phyloP scores from a whole-genome alignment of 1,140 invertebrate genomes.

The Sitodiplosis mosellana region DNA sequence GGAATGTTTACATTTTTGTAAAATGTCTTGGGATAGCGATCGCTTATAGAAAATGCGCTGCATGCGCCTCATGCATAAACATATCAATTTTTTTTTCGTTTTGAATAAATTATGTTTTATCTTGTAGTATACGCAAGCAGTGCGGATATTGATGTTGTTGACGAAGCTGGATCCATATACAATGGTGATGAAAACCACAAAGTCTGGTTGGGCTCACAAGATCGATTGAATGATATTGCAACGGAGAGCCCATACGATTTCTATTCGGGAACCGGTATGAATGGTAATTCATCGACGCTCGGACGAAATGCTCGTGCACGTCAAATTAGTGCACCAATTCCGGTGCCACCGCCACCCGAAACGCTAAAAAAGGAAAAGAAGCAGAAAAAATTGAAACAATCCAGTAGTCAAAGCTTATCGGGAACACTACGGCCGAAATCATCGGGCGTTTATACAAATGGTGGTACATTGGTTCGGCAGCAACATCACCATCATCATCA shows the following conservation, averaged over 20 bases:
- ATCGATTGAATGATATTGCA: slow-evolving; percentile 38
- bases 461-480: slow-evolving; percentile 10
- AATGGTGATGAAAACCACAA: slow-evolving; percentile 88
- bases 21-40: too few relatives aligned
- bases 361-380: slow-evolving; percentile 20
- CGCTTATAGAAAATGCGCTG: background rate
- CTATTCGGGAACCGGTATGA: slow-evolving; percentile 23
- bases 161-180: slow-evolving; percentile 59
- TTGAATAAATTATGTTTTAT: background rate
- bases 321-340: slow-evolving; percentile 56
- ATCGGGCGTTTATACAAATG: slow-evolving; percentile 17
- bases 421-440: slow-evolving; percentile 23
- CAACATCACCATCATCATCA: background rate
- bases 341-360: slow-evolving; percentile 44
- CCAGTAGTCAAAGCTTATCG: slow-evolving; percentile 21
- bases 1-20: too few relatives aligned
- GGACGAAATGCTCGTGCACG: slow-evolving; percentile 56
- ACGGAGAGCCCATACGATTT: slow-evolving; percentile 46
- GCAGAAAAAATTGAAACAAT: slow-evolving; percentile 20
- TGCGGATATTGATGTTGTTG: slow-evolving; percentile 33
- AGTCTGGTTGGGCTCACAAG: slow-evolving; percentile 63
- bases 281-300: slow-evolving; percentile 42
- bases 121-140: slow-evolving; percentile 27
- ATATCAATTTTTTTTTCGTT: slow-evolving; percentile 1
- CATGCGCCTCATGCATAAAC: background rate